Evolutionary conservation across 2,888 invertebrate genomes (phyloP), one percentile per base, ranked within the genome.

Genomic region (Chymomyza amoena): DNA sequence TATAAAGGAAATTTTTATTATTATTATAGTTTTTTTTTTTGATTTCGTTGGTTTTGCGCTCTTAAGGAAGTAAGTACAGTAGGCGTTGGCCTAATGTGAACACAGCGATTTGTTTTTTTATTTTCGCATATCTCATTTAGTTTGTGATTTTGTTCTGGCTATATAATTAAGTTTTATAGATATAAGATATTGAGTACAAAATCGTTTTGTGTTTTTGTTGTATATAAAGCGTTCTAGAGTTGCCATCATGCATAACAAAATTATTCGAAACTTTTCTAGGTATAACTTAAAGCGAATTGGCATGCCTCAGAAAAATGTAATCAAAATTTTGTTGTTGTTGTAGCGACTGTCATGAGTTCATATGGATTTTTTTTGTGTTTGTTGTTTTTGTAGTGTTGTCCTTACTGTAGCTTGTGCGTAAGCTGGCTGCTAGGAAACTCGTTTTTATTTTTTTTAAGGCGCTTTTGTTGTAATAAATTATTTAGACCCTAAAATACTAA

Each of bases 61-160:
- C 66, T 76, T 76, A 74, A 80, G 82, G 70, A 77, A 71, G 50
- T 51, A 18, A 69, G 76, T 78, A 86, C 81, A 77, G 75, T 74
- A 72, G 70, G 67, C 70, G 72, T 63, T 45, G 52, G 66, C 65
- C 57, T 68, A 68, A 60, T 61, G 68, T 65, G 70, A 70, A 81
- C 82, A 77, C 72, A 36, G 16, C 15, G 54, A 63, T 70, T 64
- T 66, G 56, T 66, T 68, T 25, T 25, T 25, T 66, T 68, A 4
- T 25, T 25, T 5, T 32, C 32, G 66, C 61, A 64, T 68, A 65
- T 59, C 60, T 68, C 67, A 56, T 61, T 61, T 20, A 61, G 54
- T 9, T 15, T 69, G 39, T 69, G 68, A 68, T 67, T 77, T 72
- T 69, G 70, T 69, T 70, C 66, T 74, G 64, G 69, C 6, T 71